Evolutionary conservation across 2,797 vertebrate species (phyloP), one percentile per base, ranked within the genome.

Genomic region (Trematomus bernacchii): DNA sequence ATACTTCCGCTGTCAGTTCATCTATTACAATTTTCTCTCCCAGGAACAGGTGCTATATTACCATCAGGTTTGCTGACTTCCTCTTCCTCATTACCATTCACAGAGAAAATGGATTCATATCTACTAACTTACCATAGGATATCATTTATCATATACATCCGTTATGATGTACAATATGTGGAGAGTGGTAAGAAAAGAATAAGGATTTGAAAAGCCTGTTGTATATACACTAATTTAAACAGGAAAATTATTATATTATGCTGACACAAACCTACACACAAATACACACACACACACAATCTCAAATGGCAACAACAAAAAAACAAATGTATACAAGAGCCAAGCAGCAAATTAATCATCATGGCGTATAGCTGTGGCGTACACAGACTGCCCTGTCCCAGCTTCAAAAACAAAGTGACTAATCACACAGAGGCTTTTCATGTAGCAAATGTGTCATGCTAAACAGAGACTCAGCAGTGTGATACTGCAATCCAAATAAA

Each of bases 391-490:
- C 18, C 71, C 84, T 65, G 76, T 76, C 73, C 66, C 66, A 83
- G 77, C 61, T 66, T 89, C 66, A 68, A 76, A 84, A 79, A 86
- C 75, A 78, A 23, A 65, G 72, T 85, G 82, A 90, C 85, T 91
- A 89, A 90, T 91, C 83, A 81, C 75, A 73, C 12, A 13, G 67
- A 50, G 66, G 67, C 71, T 84, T 68, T 82, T 75, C 67, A 71
- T 71, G 66, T 23, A 43, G 76, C 80, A 89, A 80, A 87, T 93
- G 90, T 89, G 74, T 91, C 90, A 89, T 82, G 54, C 46, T 85
- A 86, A 85, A 76, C 59, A 81, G 66, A 77, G 51, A 63, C 71
- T 85, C 67, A 71, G 65, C 75, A 62, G 67, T 68, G 59, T 79
- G 66, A 77, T 76, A 61, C 66, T 50, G 51, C 68, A 79, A 78